A percentile compares a stretch with the other conserved stretches of the same genome.
phyloP scores from a whole-genome alignment of 1,140 invertebrate genomes.

The Microplitis mediator region DNA sequence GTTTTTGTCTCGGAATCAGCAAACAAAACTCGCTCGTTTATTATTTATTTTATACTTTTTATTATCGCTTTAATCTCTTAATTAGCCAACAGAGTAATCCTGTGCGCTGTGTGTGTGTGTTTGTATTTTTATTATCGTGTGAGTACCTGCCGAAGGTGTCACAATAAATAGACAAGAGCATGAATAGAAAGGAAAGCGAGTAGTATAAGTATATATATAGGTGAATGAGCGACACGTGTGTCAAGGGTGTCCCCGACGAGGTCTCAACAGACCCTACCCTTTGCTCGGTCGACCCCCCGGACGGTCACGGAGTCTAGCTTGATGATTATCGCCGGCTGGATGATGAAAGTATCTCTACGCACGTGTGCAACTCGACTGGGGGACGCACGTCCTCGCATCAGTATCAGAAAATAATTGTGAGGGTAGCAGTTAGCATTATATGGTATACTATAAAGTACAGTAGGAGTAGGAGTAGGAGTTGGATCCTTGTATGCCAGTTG shows the following conservation, averaged over 20 bases:
- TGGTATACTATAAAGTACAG: neutral
- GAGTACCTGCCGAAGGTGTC: neutral
- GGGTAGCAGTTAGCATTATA: constrained; percentile 5
- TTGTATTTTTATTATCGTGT: neutral
- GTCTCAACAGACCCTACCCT: constrained; percentile 6
- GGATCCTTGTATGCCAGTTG: no score
- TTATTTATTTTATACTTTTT: neutral
- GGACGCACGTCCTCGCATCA: neutral
- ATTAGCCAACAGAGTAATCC: no score
- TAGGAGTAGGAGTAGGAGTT: no score
- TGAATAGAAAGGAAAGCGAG: neutral
- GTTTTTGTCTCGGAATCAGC: neutral
- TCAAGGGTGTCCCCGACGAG: constrained; percentile 4
- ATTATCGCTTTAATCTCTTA: neutral
- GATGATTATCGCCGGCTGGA: constrained; percentile 49
- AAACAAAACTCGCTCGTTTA: constrained; percentile 19
- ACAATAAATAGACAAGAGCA: neutral
- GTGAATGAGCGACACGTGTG: neutral
- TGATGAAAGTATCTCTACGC: constrained; percentile 43
- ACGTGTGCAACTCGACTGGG: neutral
- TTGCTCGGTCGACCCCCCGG: constrained; percentile 14
- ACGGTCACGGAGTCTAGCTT: constrained; percentile 29
- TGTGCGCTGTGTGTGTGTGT: no score
- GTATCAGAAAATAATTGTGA: neutral
- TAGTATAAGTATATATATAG: neutral